These are phyloP conservation scores for Eurosta solidaginis DNA, from an alignment of 1,140 invertebrate species.

Conservation along the genomic window DNA sequence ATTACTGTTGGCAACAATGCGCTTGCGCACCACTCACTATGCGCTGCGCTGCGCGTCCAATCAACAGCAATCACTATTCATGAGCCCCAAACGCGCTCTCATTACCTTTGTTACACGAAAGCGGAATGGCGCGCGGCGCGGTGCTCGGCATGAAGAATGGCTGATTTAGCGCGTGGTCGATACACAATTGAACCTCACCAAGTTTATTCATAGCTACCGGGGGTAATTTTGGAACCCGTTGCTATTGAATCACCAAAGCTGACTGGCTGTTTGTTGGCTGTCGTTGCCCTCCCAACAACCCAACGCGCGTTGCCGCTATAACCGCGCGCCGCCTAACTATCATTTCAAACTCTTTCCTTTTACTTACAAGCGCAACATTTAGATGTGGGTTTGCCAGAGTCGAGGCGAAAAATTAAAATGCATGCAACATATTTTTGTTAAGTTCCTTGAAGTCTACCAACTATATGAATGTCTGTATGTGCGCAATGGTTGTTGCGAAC, in stretches of 20 bases:
- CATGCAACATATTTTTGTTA: not conserved
- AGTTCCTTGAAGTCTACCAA: not conserved
- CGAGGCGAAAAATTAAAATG: not conserved
- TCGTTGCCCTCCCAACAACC: not conserved
- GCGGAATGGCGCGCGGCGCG: not conserved
- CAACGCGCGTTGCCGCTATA: too few relatives aligned
- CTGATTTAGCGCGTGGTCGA: constrained; percentile 16
- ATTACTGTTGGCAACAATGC: too few relatives aligned
- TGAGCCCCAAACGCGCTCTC: not conserved
- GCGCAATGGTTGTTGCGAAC: constrained; percentile 6
- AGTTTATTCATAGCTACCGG: constrained; percentile 14
- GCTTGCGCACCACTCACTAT: too few relatives aligned
- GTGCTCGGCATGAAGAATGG: not conserved
- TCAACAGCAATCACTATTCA: not conserved
- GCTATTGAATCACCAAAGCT: constrained; percentile 1
- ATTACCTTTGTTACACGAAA: not conserved
- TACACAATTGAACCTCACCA: constrained; percentile 9
- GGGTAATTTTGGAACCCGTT: constrained; percentile 11
- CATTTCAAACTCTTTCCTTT: not conserved
- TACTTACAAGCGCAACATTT: not conserved
- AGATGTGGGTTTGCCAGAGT: not conserved
- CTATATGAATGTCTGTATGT: not conserved
- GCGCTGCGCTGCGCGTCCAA: not conserved
- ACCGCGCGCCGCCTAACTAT: not conserved
- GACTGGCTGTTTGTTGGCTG: not conserved